A percentile compares a stretch with the other conserved stretches of the same genome.
These are phyloP conservation scores for Tachyglossus aculeatus DNA, from an alignment of 2,797 vertebrate species.

Conservation along the genomic window DNA sequence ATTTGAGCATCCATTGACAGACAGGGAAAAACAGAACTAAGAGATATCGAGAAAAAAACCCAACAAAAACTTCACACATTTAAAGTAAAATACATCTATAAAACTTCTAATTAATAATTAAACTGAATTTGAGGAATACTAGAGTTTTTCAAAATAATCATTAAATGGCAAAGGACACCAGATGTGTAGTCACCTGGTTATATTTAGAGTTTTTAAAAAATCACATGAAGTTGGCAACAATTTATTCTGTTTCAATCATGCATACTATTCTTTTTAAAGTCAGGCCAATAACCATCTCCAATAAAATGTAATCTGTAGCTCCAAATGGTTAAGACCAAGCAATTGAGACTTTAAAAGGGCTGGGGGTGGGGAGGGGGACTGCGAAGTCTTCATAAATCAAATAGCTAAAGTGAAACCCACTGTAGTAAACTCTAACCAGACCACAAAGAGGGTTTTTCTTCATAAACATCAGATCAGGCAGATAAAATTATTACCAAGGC, in stretches of 20 bases:
- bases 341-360: neutral
- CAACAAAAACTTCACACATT: too few species aligned
- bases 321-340: neutral
- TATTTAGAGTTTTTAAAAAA: neutral
- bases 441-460: slow-evolving; percentile 71
- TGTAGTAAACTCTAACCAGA: slow-evolving; percentile 62
- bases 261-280: neutral
- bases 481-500: slow-evolving; percentile 74
- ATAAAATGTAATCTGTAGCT: slow-evolving; percentile 19
- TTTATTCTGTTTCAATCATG: neutral
- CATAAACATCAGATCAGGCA: slow-evolving; percentile 78
- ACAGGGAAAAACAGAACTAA: neutral
- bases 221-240: neutral
- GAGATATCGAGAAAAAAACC: neutral
- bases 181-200: neutral
- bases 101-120: too few species aligned
- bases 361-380: slow-evolving; percentile 63
- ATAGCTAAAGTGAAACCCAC: slow-evolving; percentile 25
- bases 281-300: neutral
- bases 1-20: neutral
- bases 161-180: neutral
- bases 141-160: too few species aligned
- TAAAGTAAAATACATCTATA: too few species aligned
- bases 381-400: slow-evolving; percentile 43
- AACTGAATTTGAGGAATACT: too few species aligned